Evolutionary conservation across 2,797 vertebrate genomes (phyloP), one percentile per base, ranked within the genome.

Genomic region (Falco columbarius): DNA sequence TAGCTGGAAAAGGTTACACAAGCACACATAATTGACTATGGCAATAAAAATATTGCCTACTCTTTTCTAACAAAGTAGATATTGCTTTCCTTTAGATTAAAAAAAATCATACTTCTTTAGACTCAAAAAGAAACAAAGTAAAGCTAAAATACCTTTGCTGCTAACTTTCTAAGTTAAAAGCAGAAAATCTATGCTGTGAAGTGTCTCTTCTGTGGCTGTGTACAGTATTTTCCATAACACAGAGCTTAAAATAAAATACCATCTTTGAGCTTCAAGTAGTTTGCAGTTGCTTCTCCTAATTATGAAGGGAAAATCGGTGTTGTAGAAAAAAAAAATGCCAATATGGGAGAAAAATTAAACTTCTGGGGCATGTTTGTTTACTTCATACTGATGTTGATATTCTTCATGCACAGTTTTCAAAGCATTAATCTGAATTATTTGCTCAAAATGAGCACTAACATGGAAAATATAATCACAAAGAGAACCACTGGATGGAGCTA

Each of bases 401-500:
- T 27, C 24, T 93, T 86, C 54, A 55, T 2, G 9, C 13, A 52
- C 2, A 21, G 76, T 86, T 93, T 81, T 29, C 44, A 77, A 84
- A 82, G 3, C 7, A 49, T 89, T 70, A 3, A 42, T 54, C 30
- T 75, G 59, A 89, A 79, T 59, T 36, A 51, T 75, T 80, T 76
- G 14, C 26, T 95, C 19, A 38, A 61, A 89, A 70, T 49, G 29
- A 70, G 46, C 12, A 54, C 13, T n/a, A 59, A 52, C 5, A 15
- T n/a, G 49, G 19, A 42, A 75, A 89, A 42, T 38, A 81, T 32
- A 86, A 46, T 71, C 66, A 90, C 72, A 55, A 89, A 85, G 68
- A 95, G 47, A 83, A 81, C 96, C 96, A 97, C 95, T 94, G 88
- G 96, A 77, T 94, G 95, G 97, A 92, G 97, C 90, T 97, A 40